A percentile compares a stretch with the other conserved stretches of the same genome.
Conservation (phyloP, 2,888 invertebrate species). For the Erebia ligea region DNA sequence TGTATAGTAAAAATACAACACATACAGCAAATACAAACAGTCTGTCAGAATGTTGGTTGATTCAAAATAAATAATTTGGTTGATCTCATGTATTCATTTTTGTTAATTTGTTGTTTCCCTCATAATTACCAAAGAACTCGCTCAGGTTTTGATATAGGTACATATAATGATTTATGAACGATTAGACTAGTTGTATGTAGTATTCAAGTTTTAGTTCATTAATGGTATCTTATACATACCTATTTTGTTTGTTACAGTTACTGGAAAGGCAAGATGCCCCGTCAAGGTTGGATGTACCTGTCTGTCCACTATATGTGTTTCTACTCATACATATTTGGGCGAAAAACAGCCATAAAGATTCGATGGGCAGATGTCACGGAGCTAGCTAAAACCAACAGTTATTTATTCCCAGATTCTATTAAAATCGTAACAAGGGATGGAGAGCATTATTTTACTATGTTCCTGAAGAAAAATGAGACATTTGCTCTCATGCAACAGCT, state of each 20-base stretch:
- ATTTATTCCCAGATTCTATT: slow-evolving; percentile 93
- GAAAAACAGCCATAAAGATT: slow-evolving; percentile 93
- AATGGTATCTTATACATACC: too few species aligned
- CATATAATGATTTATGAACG: too few species aligned
- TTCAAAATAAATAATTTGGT: too few species aligned
- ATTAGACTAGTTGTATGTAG: too few species aligned
- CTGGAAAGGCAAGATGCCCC: slow-evolving; percentile 95
- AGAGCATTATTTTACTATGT: slow-evolving; percentile 95
- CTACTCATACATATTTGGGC: slow-evolving; percentile 96
- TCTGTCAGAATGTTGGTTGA: too few species aligned
- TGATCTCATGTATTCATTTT: too few species aligned
- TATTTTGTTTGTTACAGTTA: slow-evolving; percentile 85
- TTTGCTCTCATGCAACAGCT: slow-evolving; percentile 96
- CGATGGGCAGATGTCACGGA: slow-evolving; percentile 96
- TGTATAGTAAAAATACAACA: too few species aligned
- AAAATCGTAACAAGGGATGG: slow-evolving; percentile 93
- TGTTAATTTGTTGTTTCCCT: too few species aligned
- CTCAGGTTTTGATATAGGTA: too few species aligned
- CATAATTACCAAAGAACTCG: too few species aligned
- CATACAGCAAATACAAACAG: too few species aligned
- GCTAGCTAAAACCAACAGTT: slow-evolving; percentile 89
- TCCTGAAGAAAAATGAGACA: slow-evolving; percentile 94
- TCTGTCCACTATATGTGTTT: slow-evolving; percentile 98
- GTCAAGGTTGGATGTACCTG: slow-evolving; percentile 99
- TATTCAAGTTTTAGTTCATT: too few species aligned